Evolutionary conservation across 2,888 invertebrate genomes (phyloP), one percentile per base, ranked within the genome.

Genomic region (Dorcus parallelipipedus): DNA sequence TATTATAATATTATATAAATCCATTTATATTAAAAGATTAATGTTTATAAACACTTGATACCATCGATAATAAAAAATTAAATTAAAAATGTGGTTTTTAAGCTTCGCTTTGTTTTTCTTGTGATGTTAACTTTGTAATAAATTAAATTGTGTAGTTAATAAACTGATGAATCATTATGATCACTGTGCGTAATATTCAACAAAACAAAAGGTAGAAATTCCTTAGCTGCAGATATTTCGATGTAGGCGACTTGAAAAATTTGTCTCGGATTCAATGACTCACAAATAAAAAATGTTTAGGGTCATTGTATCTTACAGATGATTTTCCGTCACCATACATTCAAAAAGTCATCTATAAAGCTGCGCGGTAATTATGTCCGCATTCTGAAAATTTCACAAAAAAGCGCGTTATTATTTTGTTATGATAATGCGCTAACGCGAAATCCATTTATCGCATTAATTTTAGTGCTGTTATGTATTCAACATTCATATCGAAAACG

Each of bases 401-500:
- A 47, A 9, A 10, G 10, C 38, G 33, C 41, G 33, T 38, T 49
- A 38, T 54, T 54, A 54, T 51, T 58, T 55, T 54, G 55, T 55
- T 49, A 57, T 58, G n/a, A 41, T 51, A 54, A 55, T 50, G 33
- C 52, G 14, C 14, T 53, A 59, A 55, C 49, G 50, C 38, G 51
- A 45, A 58, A 50, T 55, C 39, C 61, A 57, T 52, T 60, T 62
- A 60, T 60, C 58, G 53, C 58, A 60, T 62, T 58, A 58, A 58
- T 58, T 58, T 54, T 49, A 38, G 39, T 38, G 49, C 58, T 49
- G 67, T 72, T 73, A 73, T 67, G 70, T 71, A 74, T 75, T 76
- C 76, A 67, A 72, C 69, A 76, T 75, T 76, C 73, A 74, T 77
- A 76, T 72, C 73, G 70, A 73, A 72, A 76, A 71, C 76, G 76